These are phyloP conservation scores for Gallinago solitaria DNA, from an alignment of 2,797 vertebrate species.

Conservation along the genomic window DNA sequence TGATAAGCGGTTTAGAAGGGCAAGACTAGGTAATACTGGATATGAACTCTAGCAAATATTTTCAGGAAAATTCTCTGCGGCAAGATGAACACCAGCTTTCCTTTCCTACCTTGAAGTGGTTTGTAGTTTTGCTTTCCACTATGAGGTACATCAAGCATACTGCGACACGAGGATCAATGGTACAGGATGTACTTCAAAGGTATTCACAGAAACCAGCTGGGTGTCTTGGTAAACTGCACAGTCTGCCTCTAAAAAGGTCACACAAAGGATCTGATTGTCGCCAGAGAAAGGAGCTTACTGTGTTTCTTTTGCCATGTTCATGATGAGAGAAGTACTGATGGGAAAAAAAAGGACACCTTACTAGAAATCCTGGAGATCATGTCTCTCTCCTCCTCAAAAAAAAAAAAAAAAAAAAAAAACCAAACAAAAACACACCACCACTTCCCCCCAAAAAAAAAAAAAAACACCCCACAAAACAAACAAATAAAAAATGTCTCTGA, in stretches of 20 bases:
- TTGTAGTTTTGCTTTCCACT: not conserved
- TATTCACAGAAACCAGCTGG: not conserved
- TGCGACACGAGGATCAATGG: rapidly evolving
- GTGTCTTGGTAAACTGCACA: not conserved
- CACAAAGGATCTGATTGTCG: not conserved
- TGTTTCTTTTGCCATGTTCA: not conserved
- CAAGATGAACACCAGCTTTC: not conserved
- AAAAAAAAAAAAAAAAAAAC: too few relatives aligned
- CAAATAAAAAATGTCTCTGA: not conserved
- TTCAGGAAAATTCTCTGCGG: not conserved
- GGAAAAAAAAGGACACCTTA: not conserved
- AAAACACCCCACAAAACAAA: too few relatives aligned
- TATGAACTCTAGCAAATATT: not conserved
- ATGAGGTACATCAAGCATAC: rapidly evolving
- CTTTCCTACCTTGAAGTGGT: not conserved
- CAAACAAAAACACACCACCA: too few relatives aligned
- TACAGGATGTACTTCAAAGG: not conserved
- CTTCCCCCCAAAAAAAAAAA: too few relatives aligned
- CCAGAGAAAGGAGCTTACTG: not conserved
- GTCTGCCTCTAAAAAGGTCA: not conserved
- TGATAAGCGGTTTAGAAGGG: not conserved
- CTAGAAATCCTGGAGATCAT: not conserved
- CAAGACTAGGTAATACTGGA: not conserved
- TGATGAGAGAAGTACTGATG: not conserved
- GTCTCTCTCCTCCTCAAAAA: not conserved